Evolutionary conservation across 2,888 invertebrate species (phyloP).

Genomic region (Troides helena): DNA sequence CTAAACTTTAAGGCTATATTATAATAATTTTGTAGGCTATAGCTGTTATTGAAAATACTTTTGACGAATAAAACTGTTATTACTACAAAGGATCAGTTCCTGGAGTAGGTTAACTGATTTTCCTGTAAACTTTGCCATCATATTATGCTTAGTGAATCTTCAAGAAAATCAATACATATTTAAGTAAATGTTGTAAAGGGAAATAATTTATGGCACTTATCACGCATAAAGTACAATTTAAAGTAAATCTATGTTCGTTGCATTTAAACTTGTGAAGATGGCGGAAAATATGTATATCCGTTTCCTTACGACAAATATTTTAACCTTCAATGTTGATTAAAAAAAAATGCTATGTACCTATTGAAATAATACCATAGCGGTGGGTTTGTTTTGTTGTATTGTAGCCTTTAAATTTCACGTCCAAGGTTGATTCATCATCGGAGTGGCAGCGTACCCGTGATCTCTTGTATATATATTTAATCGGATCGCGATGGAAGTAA

Average conservation of each 20-base stretch:
- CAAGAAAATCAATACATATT: too few relatives aligned
- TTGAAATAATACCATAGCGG: background rate
- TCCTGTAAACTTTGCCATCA: too few relatives aligned
- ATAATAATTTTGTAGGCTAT: background rate
- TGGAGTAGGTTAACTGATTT: too few relatives aligned
- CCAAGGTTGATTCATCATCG: background rate
- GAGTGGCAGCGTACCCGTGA: background rate
- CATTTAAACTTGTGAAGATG: too few relatives aligned
- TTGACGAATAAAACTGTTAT: background rate
- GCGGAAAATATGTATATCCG: too few relatives aligned
- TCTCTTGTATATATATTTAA: conserved; percentile 14
- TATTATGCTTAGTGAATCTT: too few relatives aligned
- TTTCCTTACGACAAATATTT: too few relatives aligned
- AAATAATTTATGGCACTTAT: background rate
- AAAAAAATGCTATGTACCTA: background rate
- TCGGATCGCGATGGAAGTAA: conserved; percentile 55
- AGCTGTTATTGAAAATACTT: background rate
- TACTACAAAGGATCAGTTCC: too few relatives aligned
- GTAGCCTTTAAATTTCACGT: conserved; percentile 4
- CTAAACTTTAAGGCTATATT: background rate
- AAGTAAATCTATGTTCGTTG: too few relatives aligned
- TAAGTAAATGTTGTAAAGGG: too few relatives aligned
- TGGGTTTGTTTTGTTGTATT: background rate
- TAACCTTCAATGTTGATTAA: background rate
- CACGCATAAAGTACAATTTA: background rate